Conservation (phyloP, 2,888 invertebrate species). For the Anthrax anthrax region DNA sequence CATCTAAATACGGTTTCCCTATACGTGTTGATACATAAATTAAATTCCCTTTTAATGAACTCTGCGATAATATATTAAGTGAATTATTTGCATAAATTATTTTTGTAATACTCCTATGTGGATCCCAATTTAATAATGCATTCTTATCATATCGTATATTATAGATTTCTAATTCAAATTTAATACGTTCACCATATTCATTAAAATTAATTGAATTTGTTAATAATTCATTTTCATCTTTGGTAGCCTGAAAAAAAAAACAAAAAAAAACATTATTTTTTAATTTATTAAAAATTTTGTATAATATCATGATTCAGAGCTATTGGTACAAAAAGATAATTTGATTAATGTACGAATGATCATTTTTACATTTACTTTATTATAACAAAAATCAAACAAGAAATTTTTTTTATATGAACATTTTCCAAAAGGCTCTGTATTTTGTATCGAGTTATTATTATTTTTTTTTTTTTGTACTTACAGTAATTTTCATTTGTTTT, state of each 20-base stretch:
- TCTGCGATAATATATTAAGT: background rate
- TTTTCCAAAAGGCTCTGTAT: too few species aligned
- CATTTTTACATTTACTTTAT: too few species aligned
- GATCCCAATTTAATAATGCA: background rate
- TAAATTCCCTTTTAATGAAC: background rate
- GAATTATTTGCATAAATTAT: background rate
- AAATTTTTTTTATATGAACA: too few species aligned
- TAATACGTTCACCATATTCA: conserved; percentile 45
- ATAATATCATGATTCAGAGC: too few species aligned
- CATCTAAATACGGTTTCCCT: conserved; percentile 57
- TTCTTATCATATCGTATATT: background rate
- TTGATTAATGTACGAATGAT: too few species aligned
- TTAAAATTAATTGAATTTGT: conserved; percentile 41
- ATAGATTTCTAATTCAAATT: conserved; percentile 37
- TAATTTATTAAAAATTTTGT: too few species aligned
- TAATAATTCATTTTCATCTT: conserved; percentile 45
- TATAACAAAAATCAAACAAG: too few species aligned
- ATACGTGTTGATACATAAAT: conserved; percentile 47
- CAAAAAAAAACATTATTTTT: background rate
- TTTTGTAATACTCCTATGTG: background rate
- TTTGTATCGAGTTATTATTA: too few species aligned
- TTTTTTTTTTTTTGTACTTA: background rate
- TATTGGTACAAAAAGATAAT: too few species aligned
- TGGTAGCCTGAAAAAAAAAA: conserved; percentile 41
- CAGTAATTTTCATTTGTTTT: background rate